Percentiles rank a stretch among this genome's conserved stretches.
These are phyloP conservation scores for Volucella zonaria DNA, from an alignment of 2,888 invertebrate genomes.

Conservation along the genomic window DNA sequence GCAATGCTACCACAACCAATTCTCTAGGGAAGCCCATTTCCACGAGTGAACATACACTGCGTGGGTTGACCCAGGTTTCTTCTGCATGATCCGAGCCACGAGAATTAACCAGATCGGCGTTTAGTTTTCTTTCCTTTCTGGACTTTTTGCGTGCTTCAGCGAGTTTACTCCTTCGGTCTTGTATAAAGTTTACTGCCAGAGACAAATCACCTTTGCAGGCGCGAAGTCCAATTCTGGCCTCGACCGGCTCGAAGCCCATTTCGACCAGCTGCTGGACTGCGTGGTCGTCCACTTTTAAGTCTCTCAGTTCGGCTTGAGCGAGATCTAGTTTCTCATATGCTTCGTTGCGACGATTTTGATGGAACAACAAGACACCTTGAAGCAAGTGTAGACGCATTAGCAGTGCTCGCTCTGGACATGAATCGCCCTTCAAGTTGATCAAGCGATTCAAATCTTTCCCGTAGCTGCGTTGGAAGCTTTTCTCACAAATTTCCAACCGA, in stretches of 20 bases:
- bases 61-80: slow-evolving; percentile 80
- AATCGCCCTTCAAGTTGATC: slow-evolving; percentile 85
- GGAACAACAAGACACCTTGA: slow-evolving; percentile 91
- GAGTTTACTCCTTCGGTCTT: slow-evolving; percentile 84
- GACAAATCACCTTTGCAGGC: slow-evolving; percentile 85
- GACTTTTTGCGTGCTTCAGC: slow-evolving; percentile 83
- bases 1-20: slow-evolving; percentile 85
- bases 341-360: slow-evolving; percentile 87
- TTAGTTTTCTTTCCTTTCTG: slow-evolving; percentile 83
- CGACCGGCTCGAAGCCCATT: slow-evolving; percentile 87
- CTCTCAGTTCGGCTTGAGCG: slow-evolving; percentile 86
- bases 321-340: slow-evolving; percentile 85
- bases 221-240: slow-evolving; percentile 88
- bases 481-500: slow-evolving; percentile 87
- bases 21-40: slow-evolving; percentile 88
- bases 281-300: slow-evolving; percentile 85
- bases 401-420: slow-evolving; percentile 87
- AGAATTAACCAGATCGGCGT: slow-evolving; percentile 75
- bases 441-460: slow-evolving; percentile 86
- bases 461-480: slow-evolving; percentile 86
- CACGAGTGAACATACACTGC: slow-evolving; percentile 83
- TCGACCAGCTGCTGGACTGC: slow-evolving; percentile 84
- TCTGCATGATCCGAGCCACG: slow-evolving; percentile 55
- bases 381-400: slow-evolving; percentile 90
- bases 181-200: slow-evolving; percentile 87